Conservation (phyloP, 2,797 vertebrate species). For the Falco cherrug region DNA sequence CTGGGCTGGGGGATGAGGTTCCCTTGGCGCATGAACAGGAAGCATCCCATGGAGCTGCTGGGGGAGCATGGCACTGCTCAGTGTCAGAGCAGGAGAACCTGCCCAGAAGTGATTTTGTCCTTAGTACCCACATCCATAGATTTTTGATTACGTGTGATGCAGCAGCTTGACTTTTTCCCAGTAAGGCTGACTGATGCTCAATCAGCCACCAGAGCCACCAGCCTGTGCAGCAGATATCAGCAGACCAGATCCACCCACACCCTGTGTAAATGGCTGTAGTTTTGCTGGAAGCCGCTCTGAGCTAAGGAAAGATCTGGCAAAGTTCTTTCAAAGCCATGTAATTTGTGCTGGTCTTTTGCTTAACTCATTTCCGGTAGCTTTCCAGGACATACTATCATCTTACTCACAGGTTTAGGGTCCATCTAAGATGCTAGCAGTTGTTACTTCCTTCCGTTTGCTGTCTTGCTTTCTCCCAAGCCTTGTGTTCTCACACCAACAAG, state of each 20-base stretch:
- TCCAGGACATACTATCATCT: neutral
- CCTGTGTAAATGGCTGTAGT: rapidly evolving
- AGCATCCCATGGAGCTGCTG: neutral
- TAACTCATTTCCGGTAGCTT: neutral
- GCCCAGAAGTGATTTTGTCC: neutral
- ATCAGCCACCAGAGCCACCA: neutral
- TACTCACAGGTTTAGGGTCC: neutral
- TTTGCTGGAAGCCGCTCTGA: neutral
- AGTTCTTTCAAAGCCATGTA: neutral
- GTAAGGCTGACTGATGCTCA: neutral
- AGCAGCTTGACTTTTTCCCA: neutral
- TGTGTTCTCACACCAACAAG: neutral
- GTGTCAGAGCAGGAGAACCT: neutral
- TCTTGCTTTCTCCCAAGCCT: neutral
- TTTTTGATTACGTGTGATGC: rapidly evolving
- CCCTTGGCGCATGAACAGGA: rapidly evolving
- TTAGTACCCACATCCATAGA: neutral
- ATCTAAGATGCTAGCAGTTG: neutral
- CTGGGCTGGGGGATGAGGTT: neutral
- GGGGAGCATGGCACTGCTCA: neutral
- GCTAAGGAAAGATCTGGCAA: neutral
- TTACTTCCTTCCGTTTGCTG: neutral
- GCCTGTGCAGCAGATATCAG: neutral
- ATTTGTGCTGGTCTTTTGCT: neutral
- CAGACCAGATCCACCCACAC: rapidly evolving